Percentiles rank a stretch among this genome's conserved stretches.
These are phyloP conservation scores for Ianthella basta DNA, from an alignment of 37 sponge, comb jelly and placozoan genomes.

Conservation along the genomic window DNA sequence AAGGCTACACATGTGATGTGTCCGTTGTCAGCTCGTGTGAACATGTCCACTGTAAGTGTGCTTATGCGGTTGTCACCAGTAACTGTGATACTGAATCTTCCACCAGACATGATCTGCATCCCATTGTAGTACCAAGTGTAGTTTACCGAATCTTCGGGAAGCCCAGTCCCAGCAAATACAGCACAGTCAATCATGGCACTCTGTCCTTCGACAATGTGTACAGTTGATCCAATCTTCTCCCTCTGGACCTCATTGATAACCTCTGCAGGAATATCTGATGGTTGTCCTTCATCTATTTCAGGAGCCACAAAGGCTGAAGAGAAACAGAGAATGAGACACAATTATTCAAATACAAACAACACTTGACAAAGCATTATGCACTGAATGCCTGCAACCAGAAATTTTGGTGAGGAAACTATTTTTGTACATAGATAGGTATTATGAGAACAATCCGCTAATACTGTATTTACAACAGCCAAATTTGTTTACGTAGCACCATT, in stretches of 20 bases:
- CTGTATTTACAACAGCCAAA: too few relatives aligned
- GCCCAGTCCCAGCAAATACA: too few relatives aligned
- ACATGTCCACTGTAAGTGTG: neutral
- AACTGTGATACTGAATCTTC: neutral
- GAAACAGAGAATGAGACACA: neutral
- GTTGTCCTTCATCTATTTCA: neutral
- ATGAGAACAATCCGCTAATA: too few relatives aligned
- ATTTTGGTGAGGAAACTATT: too few relatives aligned
- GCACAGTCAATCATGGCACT: neutral
- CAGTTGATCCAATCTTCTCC: neutral
- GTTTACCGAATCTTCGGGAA: neutral
- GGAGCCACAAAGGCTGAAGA: neutral
- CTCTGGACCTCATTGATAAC: neutral
- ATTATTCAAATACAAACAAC: neutral
- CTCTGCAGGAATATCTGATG: neutral
- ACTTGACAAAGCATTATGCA: too few relatives aligned
- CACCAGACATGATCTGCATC: neutral
- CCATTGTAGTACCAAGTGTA: slow-evolving; percentile 27
- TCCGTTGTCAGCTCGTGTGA: neutral
- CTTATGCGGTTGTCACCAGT: neutral
- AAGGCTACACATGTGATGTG: neutral
- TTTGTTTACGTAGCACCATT: too few relatives aligned
- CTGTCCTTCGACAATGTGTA: neutral
- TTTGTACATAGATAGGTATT: too few relatives aligned
- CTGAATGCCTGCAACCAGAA: too few relatives aligned